Percentiles rank a stretch among this genome's conserved stretches.
Conservation (phyloP, 2,888 invertebrate species). For the Philonicus albiceps region DNA sequence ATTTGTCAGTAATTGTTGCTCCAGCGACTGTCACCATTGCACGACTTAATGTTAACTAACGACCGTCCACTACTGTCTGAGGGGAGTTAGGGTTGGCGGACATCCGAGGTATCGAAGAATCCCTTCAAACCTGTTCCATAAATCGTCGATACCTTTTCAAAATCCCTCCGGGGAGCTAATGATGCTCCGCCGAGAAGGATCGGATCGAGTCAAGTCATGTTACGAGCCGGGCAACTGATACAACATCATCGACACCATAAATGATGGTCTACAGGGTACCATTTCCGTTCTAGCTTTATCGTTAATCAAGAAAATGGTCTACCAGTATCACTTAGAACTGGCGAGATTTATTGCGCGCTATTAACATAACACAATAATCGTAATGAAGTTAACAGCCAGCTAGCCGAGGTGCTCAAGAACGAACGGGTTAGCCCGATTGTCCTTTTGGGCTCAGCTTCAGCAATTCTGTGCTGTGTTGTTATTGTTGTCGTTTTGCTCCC, state of each 20-base stretch:
- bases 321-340: conserved; percentile 10
- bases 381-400: conserved; percentile 31
- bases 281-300: conserved; percentile 46
- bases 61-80: not conserved
- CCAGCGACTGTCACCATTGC: conserved; percentile 2
- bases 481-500: not conserved
- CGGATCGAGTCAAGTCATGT: conserved; percentile 7
- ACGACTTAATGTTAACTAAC: conserved; percentile 5
- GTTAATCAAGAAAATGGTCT: conserved; percentile 44
- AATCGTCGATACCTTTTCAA: conserved; percentile 40
- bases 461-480: not conserved
- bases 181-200: conserved; percentile 10
- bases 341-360: conserved; percentile 36
- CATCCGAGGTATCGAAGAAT: not conserved
- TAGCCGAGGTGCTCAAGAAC: not conserved
- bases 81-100: not conserved
- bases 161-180: conserved; percentile 43
- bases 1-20: not conserved
- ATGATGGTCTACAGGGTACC: conserved; percentile 41
- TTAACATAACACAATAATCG: conserved; percentile 34
- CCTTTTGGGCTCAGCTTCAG: not conserved
- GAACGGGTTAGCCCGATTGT: not conserved
- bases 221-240: conserved; percentile 14
- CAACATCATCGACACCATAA: conserved; percentile 37
- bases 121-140: conserved; percentile 28